Base-by-base conservation (phyloP, 2,797 vertebrate genomes). In the Dendrocincla fuliginosa region DNA sequence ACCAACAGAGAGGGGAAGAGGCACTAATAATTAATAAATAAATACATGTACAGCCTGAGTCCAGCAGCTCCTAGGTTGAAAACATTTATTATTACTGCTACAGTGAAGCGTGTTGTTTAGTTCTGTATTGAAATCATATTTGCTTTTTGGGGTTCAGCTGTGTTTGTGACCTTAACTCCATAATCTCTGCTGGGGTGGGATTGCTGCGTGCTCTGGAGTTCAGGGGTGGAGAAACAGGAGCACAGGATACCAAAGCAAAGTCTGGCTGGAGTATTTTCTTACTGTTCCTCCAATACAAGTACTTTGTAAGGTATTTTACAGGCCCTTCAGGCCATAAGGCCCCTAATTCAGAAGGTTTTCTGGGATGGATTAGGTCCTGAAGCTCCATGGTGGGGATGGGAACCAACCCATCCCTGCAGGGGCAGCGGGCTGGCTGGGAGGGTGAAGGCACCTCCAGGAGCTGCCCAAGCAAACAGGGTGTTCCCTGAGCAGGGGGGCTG, bases 401-500 rank as follows among this genome's bases (percentile, higher is more conserved):
- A 65, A 83, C n/a, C 60, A 67, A 1, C 14, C 37, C 37, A 39
- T 39, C 37, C 37, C 11, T 39, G 37, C 9, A 33, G 85, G 79
- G 9, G 47, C 65, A 14, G 8, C 75, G 5, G 89, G 3, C 32
- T 12, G 68, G 82, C 90, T 79, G 7, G 6, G 5, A 47, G 78
- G 86, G 74, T 39, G 24, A 59, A 80, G 0, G 71, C 84, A n/a
- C 7, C 2, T 2, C 37, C 56, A 3, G 4, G 25, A 56, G 71
- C 44, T 89, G 87, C 82, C 49, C 63, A 82, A 92, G 84, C 87
- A 94, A 83, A 88, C 85, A 69, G 47, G 42, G 71, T 87, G 94
- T 94, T 96, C 91, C 81, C 95, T 30, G 81, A 94, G 96, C 95
- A 83, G 70, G 78, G 4, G 52, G 9, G 3, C 67, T 79, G 44